Conservation (phyloP, 2,113 vertebrate species). For the Tylochromis polylepis region DNA sequence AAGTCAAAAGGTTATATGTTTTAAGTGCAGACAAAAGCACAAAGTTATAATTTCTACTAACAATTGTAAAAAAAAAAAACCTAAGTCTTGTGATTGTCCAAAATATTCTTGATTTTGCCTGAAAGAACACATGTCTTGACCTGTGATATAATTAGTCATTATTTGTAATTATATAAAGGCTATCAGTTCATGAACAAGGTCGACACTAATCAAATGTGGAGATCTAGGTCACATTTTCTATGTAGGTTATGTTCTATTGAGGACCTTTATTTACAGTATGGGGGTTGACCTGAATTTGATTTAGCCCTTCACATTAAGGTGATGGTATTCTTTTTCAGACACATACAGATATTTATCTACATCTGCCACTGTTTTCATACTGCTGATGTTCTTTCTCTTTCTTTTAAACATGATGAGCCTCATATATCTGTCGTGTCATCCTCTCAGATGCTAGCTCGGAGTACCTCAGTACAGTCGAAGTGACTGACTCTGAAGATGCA, state of each 20-base stretch:
- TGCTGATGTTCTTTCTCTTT: not conserved
- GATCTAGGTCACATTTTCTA: slow-evolving; percentile 45
- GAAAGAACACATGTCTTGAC: not conserved
- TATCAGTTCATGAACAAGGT: not conserved
- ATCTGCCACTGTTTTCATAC: slow-evolving; percentile 11
- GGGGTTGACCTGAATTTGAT: slow-evolving; percentile 29
- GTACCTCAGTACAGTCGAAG: slow-evolving; percentile 81
- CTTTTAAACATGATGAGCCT: not conserved
- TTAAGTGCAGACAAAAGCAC: too few relatives aligned
- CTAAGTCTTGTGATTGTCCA: not conserved
- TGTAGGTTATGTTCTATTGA: not conserved
- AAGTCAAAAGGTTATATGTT: too few relatives aligned
- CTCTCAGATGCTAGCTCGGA: slow-evolving; percentile 83
- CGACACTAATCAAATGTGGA: slow-evolving; percentile 7
- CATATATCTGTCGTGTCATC: slow-evolving; percentile 4
- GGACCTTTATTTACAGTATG: slow-evolving; percentile 1
- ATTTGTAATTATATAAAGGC: not conserved
- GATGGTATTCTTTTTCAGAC: slow-evolving; percentile 15
- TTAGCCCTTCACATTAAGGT: not conserved
- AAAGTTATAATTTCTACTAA: too few relatives aligned
- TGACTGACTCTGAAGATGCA: slow-evolving; percentile 79
- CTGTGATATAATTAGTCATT: not conserved
- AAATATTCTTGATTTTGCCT: not conserved
- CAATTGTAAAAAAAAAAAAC: not conserved
- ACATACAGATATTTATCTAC: not conserved